Evolutionary conservation across 30 jellyfish, hydroid and myxozoan genomes (phyloP), one percentile per base, ranked within the genome.

Genomic region (Turritopsis dohrnii): DNA sequence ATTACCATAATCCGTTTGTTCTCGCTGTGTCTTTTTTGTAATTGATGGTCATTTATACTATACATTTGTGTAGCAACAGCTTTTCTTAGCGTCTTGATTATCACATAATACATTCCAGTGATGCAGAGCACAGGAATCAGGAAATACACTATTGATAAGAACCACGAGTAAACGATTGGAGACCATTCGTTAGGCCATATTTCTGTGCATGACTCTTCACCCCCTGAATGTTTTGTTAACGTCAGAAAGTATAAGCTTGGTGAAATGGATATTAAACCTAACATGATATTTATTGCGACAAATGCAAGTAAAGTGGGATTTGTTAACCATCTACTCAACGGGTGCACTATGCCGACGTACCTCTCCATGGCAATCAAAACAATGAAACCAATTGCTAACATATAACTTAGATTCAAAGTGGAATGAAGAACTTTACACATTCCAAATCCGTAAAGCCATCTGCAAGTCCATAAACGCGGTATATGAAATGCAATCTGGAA

Each of bases 381-480:
- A 7, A 74, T 74, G 65, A 24, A 74, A 20, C 83, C 83, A 0
- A 74, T 22, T 21, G 83, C 83, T 16, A 74, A 8, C 19, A 9
- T 74, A 52, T 21, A 24, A 74, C 83, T 74, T 52, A 74, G 65
- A 74, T 74, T 52, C 27, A 21, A n/a, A 23, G 65, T 30, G 71
- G 27, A 22, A 24, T 26, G 83, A 21, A 74, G 41, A 9, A 74
- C 7, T 24, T 26, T 74, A 21, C 83, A 74, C 71, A 24, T 16
- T 20, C 27, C 27, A 13, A 16, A 28, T 20, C 83, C 65, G 24
- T 24, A 29, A 8, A 74, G 24, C 83, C 83, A 74, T 23, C 24
- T 9, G 83, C 73, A 74, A 0, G 83, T 74, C 83, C 83, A 74
- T n/a, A 74, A 24, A 24, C 24, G 65, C 7, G 83, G 83, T 52